Evolutionary conservation across 2,888 invertebrate genomes (phyloP).

Genomic region (Drosophila atripex): DNA sequence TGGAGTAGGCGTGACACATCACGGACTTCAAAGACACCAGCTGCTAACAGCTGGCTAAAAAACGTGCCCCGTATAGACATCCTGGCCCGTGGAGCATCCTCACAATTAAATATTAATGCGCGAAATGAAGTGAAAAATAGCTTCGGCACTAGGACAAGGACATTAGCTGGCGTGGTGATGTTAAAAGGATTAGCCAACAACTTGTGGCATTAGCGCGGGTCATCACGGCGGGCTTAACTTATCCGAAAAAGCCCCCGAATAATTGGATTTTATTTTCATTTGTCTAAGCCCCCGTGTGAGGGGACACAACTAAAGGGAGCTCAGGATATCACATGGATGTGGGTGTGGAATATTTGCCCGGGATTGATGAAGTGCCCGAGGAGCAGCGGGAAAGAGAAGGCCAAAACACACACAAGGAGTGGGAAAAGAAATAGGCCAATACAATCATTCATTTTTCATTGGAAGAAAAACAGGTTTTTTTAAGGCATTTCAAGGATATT

Average conservation of each 20-base stretch:
- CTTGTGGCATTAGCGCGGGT: slow-evolving; percentile 60
- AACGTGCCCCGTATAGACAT: slow-evolving; percentile 60
- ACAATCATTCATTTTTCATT: slow-evolving; percentile 24
- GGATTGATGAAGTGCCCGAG: slow-evolving; percentile 36
- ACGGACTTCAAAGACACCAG: slow-evolving; percentile 46
- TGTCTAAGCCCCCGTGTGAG: not conserved
- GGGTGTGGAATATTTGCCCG: slow-evolving; percentile 27
- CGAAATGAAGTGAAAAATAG: slow-evolving; percentile 75
- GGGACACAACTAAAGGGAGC: not conserved
- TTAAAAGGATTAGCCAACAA: slow-evolving; percentile 65
- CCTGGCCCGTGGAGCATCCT: slow-evolving; percentile 24
- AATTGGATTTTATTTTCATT: slow-evolving; percentile 44
- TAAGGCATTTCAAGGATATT: slow-evolving; percentile 4
- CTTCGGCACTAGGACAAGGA: slow-evolving; percentile 15
- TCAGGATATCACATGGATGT: not conserved
- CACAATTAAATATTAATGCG: slow-evolving; percentile 77
- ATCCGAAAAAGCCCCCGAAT: slow-evolving; percentile 37
- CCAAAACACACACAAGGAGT: slow-evolving; percentile 10
- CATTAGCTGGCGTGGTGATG: slow-evolving; percentile 32
- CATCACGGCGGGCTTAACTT: slow-evolving; percentile 49
- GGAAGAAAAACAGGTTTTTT: not conserved
- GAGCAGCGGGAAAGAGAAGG: not conserved
- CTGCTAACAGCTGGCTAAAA: slow-evolving; percentile 66
- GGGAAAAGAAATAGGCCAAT: slow-evolving; percentile 8
- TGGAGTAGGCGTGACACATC: slow-evolving; percentile 34